Evolutionary conservation across 2,113 vertebrate species (phyloP).

Genomic region (Eubucco bourcierii): DNA sequence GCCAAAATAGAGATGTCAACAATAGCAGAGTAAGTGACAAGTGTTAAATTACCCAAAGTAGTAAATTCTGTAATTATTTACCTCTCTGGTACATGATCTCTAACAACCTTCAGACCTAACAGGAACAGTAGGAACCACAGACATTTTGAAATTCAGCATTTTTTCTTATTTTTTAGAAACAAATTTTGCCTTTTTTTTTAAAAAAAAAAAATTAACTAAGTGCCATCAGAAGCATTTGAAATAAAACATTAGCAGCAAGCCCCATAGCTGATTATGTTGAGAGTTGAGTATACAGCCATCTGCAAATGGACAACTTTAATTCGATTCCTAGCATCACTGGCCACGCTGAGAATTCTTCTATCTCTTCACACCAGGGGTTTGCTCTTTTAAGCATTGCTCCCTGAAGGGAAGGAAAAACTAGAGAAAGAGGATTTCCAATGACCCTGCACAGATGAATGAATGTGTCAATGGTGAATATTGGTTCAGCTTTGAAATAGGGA

Average conservation of each 20-base stretch:
- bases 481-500: conserved; percentile 82
- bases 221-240: conserved; percentile 50
- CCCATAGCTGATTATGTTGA: conserved; percentile 36
- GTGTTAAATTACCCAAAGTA: conserved; percentile 76
- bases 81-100: conserved; percentile 57
- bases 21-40: conserved; percentile 76
- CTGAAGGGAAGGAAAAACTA: conserved; percentile 82
- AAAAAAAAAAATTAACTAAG: too few relatives aligned
- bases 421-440: conserved; percentile 84
- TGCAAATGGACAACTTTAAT: conserved; percentile 84
- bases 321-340: conserved; percentile 78
- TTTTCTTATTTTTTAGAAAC: conserved; percentile 44
- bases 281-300: conserved; percentile 69
- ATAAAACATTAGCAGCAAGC: conserved; percentile 57
- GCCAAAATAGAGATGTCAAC: conserved; percentile 79
- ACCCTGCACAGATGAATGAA: conserved; percentile 83
- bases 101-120: conserved; percentile 54
- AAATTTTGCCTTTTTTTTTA: conserved; percentile 35
- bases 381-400: conserved; percentile 83
- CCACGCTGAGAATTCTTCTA: conserved; percentile 78
- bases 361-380: conserved; percentile 83
- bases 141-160: conserved; percentile 50
- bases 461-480: conserved; percentile 84
- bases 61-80: conserved; percentile 78
- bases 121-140: conserved; percentile 30